Evolutionary conservation across 2,888 invertebrate genomes (phyloP).

Genomic region (Lithosia quadra): DNA sequence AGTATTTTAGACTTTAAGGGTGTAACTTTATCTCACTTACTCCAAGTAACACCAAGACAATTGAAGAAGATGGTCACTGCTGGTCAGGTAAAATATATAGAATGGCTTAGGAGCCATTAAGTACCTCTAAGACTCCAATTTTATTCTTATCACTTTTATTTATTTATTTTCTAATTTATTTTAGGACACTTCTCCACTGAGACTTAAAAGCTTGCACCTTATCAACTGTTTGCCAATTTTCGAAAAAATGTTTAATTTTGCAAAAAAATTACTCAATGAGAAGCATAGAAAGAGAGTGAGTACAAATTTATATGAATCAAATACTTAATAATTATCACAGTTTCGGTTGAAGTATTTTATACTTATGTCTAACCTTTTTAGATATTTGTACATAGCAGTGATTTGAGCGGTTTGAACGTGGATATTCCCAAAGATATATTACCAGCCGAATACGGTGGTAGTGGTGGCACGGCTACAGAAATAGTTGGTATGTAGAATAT

Average conservation of each 20-base stretch:
- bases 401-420: not conserved
- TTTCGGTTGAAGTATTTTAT: not conserved
- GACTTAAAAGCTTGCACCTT: slow-evolving; percentile 37
- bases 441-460: slow-evolving; percentile 38
- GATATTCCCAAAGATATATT: slow-evolving; percentile 31
- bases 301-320: not conserved
- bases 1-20: slow-evolving; percentile 38
- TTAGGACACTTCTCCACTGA: slow-evolving; percentile 44
- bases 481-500: slow-evolving; percentile 34
- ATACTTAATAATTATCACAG: no score
- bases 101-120: no score
- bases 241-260: slow-evolving; percentile 34
- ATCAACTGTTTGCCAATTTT: slow-evolving; percentile 28
- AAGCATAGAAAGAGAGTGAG: slow-evolving; percentile 13
- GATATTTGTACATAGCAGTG: slow-evolving; percentile 14
- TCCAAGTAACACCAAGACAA: slow-evolving; percentile 31
- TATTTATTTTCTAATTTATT: no score
- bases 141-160: no score
- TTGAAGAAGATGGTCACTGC: slow-evolving; percentile 35
- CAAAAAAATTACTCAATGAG: slow-evolving; percentile 29
- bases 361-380: slow-evolving; percentile 3
- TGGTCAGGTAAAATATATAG: slow-evolving; percentile 31
- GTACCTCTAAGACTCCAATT: no score
- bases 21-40: slow-evolving; percentile 29
- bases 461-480: slow-evolving; percentile 34